These are phyloP conservation scores for Drosophila kikkawai DNA, from an alignment of 1,140 invertebrate genomes.

Conservation along the genomic window DNA sequence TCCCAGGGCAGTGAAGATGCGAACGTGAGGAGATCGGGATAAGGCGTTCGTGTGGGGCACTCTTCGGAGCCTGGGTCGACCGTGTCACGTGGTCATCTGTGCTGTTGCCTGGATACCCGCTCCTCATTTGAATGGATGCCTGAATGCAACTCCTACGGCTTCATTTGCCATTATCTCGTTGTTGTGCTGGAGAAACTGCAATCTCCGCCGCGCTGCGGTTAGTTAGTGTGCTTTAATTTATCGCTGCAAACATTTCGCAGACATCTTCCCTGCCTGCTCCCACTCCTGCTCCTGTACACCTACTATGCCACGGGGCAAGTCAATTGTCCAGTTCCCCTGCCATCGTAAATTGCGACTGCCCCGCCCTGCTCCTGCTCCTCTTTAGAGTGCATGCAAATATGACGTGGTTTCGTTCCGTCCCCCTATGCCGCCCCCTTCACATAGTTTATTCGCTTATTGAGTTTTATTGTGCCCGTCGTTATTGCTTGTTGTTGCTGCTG, in stretches of 20 bases:
- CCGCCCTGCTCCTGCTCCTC: slow-evolving; percentile 7
- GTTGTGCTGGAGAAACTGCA: slow-evolving; percentile 19
- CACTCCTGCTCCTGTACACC: slow-evolving; percentile 36
- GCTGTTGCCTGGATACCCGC: slow-evolving; percentile 9
- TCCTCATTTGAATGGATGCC: slow-evolving; percentile 67
- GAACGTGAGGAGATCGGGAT: slow-evolving; percentile 42
- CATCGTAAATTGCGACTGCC: slow-evolving; percentile 61
- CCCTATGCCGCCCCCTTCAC: slow-evolving; percentile 15
- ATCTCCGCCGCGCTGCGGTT: slow-evolving; percentile 41
- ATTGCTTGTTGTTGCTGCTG: slow-evolving; percentile 30
- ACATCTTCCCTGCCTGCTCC: slow-evolving; percentile 27
- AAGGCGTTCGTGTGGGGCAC: slow-evolving; percentile 9
- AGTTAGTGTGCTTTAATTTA: slow-evolving; percentile 78
- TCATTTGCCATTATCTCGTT: slow-evolving; percentile 79
- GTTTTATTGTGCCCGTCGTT: slow-evolving; percentile 67
- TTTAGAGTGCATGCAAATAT: slow-evolving; percentile 63
- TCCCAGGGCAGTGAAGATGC: slow-evolving; percentile 6
- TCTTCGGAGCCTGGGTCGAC: not conserved
- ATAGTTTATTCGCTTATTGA: slow-evolving; percentile 68
- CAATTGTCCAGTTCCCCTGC: slow-evolving; percentile 66
- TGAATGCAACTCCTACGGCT: slow-evolving; percentile 72
- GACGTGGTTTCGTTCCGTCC: slow-evolving; percentile 21
- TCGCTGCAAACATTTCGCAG: slow-evolving; percentile 56
- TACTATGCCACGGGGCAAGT: slow-evolving; percentile 77
- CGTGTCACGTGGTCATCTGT: slow-evolving; percentile 40